Base-by-base conservation (phyloP, 2,113 vertebrate genomes). In the Cricetomys ansorgei region DNA sequence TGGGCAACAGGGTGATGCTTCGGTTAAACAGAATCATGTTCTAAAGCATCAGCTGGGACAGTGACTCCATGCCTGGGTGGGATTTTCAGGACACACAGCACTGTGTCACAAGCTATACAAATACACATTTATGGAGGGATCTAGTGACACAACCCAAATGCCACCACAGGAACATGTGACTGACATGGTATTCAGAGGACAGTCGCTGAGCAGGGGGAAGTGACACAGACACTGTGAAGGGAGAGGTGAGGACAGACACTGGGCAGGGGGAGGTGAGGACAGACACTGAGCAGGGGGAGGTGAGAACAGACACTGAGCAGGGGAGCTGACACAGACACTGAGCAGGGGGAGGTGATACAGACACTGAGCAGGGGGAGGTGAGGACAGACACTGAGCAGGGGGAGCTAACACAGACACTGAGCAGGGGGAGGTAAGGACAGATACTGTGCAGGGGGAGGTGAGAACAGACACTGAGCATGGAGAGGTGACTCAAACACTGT, bases 11-110 rank as follows among this genome's bases (percentile, higher is more conserved):
- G 9, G 2, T 7, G 45, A 9, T 5, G 4, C 10, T 10, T 37
- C 45, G 31, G 25, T 0, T 3, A 12, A 45, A 34, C 50, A 17
- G 31, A 59, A 4, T 17, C 31, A 7, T 37, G 12, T 12, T 31
- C 40, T 62, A 62, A 25, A 62, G 13, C n/a, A 62, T 62, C 80
- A 29, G 4, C 55, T 83, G 55, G 55, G 76, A 83, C 80, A 43
- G n/a, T 16, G 40, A 43, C 80, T 43, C 23, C 37, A 40, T 13
- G 53, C 23, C 55, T 83, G 15, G 50, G 62, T 43, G 55, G 57
- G 1, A 83, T 83, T 43, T n/a, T 12, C 5, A 83, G 57, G 57
- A 43, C 25, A 83, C 57, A 83, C n/a, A 43, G 25, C 50, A 34
- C 21, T 2, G 29, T 48, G 29, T 19, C 59, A 27, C 34, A 13